A percentile compares a stretch with the other conserved stretches of the same genome.
Conservation (phyloP, 2,113 vertebrate genomes). For the Lethenteron camtschaticum region DNA sequence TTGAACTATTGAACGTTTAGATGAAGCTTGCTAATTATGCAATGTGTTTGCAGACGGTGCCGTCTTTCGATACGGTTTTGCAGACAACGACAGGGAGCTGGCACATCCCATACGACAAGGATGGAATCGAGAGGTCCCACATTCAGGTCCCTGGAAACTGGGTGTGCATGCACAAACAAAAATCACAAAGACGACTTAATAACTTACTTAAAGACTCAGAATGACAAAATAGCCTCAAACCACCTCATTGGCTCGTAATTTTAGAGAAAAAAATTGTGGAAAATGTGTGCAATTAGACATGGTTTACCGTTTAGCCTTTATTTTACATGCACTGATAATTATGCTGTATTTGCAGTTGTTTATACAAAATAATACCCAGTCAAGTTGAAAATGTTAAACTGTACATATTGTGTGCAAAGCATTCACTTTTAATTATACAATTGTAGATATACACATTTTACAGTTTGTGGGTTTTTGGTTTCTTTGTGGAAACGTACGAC, state of each 20-base stretch:
- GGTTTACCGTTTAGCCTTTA: no score
- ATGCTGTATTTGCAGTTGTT: no score
- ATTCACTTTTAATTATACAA: no score
- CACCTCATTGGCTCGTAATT: not conserved
- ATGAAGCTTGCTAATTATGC: not conserved
- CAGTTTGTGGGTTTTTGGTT: no score
- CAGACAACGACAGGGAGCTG: conserved; percentile 48
- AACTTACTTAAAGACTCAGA: not conserved
- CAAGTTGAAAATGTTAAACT: no score
- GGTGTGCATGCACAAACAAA: conserved; percentile 44
- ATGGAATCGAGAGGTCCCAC: conserved; percentile 30
- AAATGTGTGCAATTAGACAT: not conserved
- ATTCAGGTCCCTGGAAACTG: conserved; percentile 55
- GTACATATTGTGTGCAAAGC: no score
- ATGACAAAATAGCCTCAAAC: not conserved
- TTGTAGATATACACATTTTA: no score
- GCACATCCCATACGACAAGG: conserved; percentile 74
- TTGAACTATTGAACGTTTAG: not conserved
- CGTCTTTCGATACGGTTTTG: conserved; percentile 48
- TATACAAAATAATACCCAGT: no score
- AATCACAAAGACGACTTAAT: conserved; percentile 1
- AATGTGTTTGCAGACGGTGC: conserved; percentile 24
- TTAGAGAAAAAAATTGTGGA: not conserved
- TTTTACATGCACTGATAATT: no score
- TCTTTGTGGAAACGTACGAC: no score